Conservation (phyloP, 2,888 invertebrate genomes). For the Pandemis cinnamomeana region DNA sequence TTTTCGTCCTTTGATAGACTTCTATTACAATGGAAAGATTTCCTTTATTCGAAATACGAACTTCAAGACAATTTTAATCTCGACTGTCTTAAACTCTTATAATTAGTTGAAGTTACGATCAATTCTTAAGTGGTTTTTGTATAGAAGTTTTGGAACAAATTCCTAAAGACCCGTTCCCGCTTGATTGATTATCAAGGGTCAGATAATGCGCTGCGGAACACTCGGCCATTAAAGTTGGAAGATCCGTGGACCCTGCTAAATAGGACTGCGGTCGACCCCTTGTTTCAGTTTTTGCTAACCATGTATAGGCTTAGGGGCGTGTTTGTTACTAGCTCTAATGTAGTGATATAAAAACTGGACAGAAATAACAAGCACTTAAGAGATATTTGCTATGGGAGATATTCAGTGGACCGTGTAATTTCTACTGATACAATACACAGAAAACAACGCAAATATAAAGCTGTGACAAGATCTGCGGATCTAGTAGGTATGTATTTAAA, state of each 20-base stretch:
- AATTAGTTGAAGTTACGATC: constrained; percentile 53
- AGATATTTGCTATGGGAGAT: not conserved
- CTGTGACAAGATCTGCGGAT: too few relatives aligned
- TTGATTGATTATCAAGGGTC: constrained; percentile 58
- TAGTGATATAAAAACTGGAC: constrained; percentile 16
- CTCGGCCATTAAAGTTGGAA: constrained; percentile 39
- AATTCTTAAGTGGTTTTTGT: constrained; percentile 59
- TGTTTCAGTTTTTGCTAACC: constrained; percentile 26
- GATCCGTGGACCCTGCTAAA: constrained; percentile 20
- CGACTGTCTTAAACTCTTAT: constrained; percentile 40
- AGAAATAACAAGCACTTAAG: not conserved
- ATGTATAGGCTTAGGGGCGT: constrained; percentile 15
- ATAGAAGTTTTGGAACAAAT: constrained; percentile 54
- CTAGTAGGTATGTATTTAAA: too few relatives aligned
- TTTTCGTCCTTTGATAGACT: constrained; percentile 31
- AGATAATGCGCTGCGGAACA: constrained; percentile 45
- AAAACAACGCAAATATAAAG: too few relatives aligned
- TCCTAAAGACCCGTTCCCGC: constrained; percentile 54
- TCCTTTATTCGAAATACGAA: constrained; percentile 26
- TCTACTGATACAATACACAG: too few relatives aligned
- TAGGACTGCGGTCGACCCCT: constrained; percentile 30
- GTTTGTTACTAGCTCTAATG: constrained; percentile 8
- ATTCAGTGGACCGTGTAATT: not conserved
- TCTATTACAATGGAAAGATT: constrained; percentile 30
- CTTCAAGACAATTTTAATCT: constrained; percentile 41